phyloP scores from a whole-genome alignment of 1,140 invertebrate genomes.

The Microvelia longipes region DNA sequence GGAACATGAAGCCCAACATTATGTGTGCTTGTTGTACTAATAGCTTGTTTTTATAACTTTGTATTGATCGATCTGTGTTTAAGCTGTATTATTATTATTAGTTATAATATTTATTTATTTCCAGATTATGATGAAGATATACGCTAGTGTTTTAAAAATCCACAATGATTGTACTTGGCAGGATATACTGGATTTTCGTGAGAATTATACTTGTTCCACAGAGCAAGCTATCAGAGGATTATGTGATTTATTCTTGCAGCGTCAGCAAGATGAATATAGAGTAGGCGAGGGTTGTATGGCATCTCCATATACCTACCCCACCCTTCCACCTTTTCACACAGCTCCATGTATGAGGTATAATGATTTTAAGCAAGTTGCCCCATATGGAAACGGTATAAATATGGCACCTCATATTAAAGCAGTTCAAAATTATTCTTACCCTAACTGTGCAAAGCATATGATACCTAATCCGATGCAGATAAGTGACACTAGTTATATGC shows the following conservation, averaged over 20 bases:
- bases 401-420: neutral
- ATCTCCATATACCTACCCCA: neutral
- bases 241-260: conserved; percentile 31
- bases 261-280: conserved; percentile 27
- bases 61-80: too few relatives aligned
- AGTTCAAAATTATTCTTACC: neutral
- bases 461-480: neutral
- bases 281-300: conserved; percentile 13
- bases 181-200: conserved; percentile 48
- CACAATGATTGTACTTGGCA: conserved; percentile 39
- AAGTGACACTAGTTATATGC: neutral
- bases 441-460: neutral
- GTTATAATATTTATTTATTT: conserved; percentile 16
- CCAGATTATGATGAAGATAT: conserved; percentile 39
- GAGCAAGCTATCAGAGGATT: conserved; percentile 37
- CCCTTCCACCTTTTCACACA: neutral
- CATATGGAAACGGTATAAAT: neutral
- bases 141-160: conserved; percentile 38
- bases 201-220: conserved; percentile 41
- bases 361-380: neutral
- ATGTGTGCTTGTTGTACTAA: too few relatives aligned
- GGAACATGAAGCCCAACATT: too few relatives aligned
- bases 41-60: too few relatives aligned
- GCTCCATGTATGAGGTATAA: neutral
- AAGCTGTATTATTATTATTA: neutral